phyloP scores from a whole-genome alignment of 2,888 invertebrate genomes.

The Aethes cnicana region DNA sequence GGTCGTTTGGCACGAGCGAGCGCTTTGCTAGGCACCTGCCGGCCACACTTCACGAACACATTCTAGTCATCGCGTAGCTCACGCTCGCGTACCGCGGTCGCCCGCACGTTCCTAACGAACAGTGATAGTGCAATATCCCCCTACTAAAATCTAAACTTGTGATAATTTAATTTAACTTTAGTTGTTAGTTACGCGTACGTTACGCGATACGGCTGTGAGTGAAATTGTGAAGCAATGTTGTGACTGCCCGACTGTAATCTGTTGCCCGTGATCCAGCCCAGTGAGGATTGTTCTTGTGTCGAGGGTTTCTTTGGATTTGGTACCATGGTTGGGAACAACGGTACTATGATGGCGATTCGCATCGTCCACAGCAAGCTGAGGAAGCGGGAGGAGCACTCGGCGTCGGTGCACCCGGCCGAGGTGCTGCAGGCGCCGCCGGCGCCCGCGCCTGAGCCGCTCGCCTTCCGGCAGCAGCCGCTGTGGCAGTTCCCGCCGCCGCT shows the following conservation, averaged over 20 bases:
- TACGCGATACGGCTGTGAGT: slow-evolving; percentile 79
- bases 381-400: slow-evolving; percentile 90
- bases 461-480: slow-evolving; percentile 87
- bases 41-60: slow-evolving; percentile 76
- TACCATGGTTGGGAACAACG: slow-evolving; percentile 93
- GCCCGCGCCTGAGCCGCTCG: slow-evolving; percentile 80
- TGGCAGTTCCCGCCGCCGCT: slow-evolving; percentile 93
- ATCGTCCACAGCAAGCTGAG: slow-evolving; percentile 95
- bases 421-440: slow-evolving; percentile 83
- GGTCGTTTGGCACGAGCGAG: slow-evolving; percentile 84
- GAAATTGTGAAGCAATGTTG: slow-evolving; percentile 77
- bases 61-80: slow-evolving; percentile 81
- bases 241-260: slow-evolving; percentile 81
- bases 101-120: slow-evolving; percentile 80
- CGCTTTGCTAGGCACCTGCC: slow-evolving; percentile 84
- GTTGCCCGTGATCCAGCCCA: slow-evolving; percentile 76
- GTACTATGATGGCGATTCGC: slow-evolving; percentile 93
- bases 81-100: slow-evolving; percentile 76
- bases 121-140: slow-evolving; percentile 82
- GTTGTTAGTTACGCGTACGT: slow-evolving; percentile 76
- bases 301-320: slow-evolving; percentile 64
- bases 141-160: slow-evolving; percentile 69
- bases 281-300: slow-evolving; percentile 76
- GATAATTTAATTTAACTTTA: slow-evolving; percentile 80
- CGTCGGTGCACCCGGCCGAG: slow-evolving; percentile 86